Evolutionary conservation across 2,113 vertebrate species (phyloP), one percentile per base, ranked within the genome.

Genomic region (Equus przewalskii): DNA sequence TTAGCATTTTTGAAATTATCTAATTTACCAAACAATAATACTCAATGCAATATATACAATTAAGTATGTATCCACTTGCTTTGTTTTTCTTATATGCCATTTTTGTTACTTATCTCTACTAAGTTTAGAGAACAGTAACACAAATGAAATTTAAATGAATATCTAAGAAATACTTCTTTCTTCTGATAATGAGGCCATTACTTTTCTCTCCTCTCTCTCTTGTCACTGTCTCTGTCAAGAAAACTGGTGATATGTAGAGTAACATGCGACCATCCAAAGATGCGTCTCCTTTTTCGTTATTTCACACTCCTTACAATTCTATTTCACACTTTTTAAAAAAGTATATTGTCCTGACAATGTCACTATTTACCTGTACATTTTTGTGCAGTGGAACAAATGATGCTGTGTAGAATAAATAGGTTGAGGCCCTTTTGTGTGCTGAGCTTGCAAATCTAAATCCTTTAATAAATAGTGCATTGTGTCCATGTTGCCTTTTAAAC

Each of bases 251-350:
- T 60, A 73, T 1, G 12, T 56, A 78, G 69, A 78, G 49, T 24
- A 44, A 67, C 18, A 64, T 65, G 21, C 28, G 46, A 80, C 18
- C 65, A 33, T 54, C 22, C 64, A 91, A 91, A 75, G 26, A 72
- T n/a, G 1, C 24, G 86, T 73, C 16, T 84, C n/a, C 5, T 69
- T 93, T 96, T 91, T 79, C 26, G 30, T 44, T 84, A 84, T 94
- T 96, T 97, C 79, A 89, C 41, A 94, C 36, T 69, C 65, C 91
- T 95, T 46, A 65, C 9, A 60, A 56, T 93, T 69, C 56, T 92
- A 87, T 94, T 87, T 89, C 56, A 82, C 6, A 60, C 2, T 64
- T 81, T 36, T 36, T 1, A 73, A 89, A 69, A 65, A 58, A 89
- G 16, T 46, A 7, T 65, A 67, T 67, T 93, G 26, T 44, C n/a